phyloP scores from a whole-genome alignment of 1,140 invertebrate species.

The Antheraea pernyi region DNA sequence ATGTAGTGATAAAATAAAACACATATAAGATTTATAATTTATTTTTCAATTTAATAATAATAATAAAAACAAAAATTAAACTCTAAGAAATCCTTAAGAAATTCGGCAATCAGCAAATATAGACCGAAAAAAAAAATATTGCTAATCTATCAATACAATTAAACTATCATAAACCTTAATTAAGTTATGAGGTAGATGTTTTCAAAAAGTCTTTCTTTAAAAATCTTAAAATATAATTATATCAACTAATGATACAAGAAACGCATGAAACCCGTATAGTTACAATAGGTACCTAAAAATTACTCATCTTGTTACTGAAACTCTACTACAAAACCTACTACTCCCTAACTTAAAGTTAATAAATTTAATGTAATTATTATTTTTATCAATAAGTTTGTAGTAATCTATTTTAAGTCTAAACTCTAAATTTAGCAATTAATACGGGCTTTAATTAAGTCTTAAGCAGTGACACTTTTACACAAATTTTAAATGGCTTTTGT shows the following conservation, averaged over 20 bases:
- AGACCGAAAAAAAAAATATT: constrained; percentile 48
- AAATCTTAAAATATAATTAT: constrained; percentile 62
- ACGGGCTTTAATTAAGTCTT: neutral
- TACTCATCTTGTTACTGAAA: constrained; percentile 2
- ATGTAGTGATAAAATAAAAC: constrained; percentile 34
- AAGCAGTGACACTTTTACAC: neutral
- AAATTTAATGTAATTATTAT: neutral
- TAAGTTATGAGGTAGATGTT: constrained; percentile 78
- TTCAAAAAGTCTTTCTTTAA: constrained; percentile 68
- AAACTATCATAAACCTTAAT: constrained; percentile 64
- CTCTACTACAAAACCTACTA: constrained; percentile 5
- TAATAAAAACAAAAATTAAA: constrained; percentile 73
- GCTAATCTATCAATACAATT: constrained; percentile 70
- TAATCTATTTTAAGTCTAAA: neutral
- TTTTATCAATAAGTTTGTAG: neutral
- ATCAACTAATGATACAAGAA: constrained; percentile 50
- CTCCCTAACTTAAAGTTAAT: neutral
- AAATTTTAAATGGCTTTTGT: too few relatives aligned
- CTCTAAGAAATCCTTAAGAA: constrained; percentile 65
- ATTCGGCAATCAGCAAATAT: constrained; percentile 54
- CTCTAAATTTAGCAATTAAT: neutral
- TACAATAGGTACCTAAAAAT: constrained; percentile 8
- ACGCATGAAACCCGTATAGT: constrained; percentile 61
- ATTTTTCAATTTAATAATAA: constrained; percentile 73
- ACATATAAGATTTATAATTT: constrained; percentile 47